Conservation (phyloP, 2,888 invertebrate genomes). For the Caenorhabditis sp. region DNA sequence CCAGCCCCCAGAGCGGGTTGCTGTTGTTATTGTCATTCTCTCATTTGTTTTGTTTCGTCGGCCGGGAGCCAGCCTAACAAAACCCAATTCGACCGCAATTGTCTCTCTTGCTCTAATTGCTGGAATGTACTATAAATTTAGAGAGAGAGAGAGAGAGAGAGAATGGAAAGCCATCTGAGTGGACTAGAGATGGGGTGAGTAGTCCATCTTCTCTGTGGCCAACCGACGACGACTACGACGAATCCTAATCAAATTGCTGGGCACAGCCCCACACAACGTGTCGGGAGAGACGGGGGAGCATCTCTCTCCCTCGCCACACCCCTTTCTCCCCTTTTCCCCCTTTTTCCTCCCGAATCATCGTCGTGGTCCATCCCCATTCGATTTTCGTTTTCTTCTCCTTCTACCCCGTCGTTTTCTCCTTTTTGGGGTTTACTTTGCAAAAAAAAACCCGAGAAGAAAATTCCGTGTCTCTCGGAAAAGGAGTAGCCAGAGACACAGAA, state of each 20-base stretch:
- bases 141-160: constrained; percentile 20
- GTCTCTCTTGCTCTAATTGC: constrained; percentile 41
- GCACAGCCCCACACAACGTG: constrained; percentile 24
- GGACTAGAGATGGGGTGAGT: neutral
- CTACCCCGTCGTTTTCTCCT: neutral
- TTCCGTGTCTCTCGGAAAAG: neutral
- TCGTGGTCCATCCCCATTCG: constrained; percentile 36
- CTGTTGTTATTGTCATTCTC: neutral
- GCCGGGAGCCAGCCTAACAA: neutral
- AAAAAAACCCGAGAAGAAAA: neutral
- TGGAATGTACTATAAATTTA: constrained; percentile 29
- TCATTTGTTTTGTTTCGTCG: constrained; percentile 12
- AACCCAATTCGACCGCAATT: constrained; percentile 16
- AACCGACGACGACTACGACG: constrained; percentile 14
- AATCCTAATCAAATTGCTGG: constrained; percentile 62
- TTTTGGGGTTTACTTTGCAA: constrained; percentile 4
- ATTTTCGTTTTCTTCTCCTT: constrained; percentile 48
- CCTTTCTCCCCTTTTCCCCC: constrained; percentile 8
- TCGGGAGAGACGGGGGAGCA: constrained; percentile 28
- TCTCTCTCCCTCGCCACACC: constrained; percentile 19
- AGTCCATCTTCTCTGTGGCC: constrained; percentile 31
- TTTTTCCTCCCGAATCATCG: constrained; percentile 37
- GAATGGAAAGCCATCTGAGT: constrained; percentile 19
- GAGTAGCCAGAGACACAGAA: neutral
- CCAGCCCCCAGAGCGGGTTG: no score